A percentile compares a stretch with the other conserved stretches of the same genome.
Evolutionary conservation across 2,797 vertebrate genomes (phyloP).

Genomic region (Ptychadena robeensis): DNA sequence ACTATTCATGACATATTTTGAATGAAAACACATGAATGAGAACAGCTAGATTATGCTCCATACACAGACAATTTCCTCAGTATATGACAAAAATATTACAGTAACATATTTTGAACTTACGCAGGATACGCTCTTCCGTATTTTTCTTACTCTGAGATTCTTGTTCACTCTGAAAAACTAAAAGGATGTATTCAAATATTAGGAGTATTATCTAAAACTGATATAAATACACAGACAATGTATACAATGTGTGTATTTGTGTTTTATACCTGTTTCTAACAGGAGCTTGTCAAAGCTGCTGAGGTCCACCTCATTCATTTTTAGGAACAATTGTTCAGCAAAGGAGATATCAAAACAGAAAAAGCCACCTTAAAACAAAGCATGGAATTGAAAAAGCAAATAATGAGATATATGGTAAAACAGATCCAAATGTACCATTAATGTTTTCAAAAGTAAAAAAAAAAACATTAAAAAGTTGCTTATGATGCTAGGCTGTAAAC

Average conservation of each 20-base stretch:
- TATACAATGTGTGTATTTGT: too few relatives aligned
- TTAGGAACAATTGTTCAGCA: not conserved
- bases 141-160: constrained; percentile 68
- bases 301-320: constrained; percentile 70
- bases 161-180: constrained; percentile 76
- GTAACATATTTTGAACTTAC: constrained; percentile 73
- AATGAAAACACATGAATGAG: too few relatives aligned
- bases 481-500: too few relatives aligned
- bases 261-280: constrained; percentile 73
- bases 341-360: not conserved
- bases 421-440: not conserved
- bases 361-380: not conserved
- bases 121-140: constrained; percentile 70
- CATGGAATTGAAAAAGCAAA: not conserved
- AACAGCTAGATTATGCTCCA: too few relatives aligned
- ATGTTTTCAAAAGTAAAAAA: not conserved
- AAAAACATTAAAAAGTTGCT: not conserved
- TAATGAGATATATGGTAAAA: not conserved
- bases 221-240: not conserved
- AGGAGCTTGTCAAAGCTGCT: constrained; percentile 72
- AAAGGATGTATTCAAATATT: constrained; percentile 35
- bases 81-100: too few relatives aligned
- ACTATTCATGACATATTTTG: too few relatives aligned
- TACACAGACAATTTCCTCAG: too few relatives aligned
- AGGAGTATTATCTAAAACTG: not conserved